Base-by-base conservation (phyloP, 2,113 vertebrate genomes). In the Pipa parva region DNA sequence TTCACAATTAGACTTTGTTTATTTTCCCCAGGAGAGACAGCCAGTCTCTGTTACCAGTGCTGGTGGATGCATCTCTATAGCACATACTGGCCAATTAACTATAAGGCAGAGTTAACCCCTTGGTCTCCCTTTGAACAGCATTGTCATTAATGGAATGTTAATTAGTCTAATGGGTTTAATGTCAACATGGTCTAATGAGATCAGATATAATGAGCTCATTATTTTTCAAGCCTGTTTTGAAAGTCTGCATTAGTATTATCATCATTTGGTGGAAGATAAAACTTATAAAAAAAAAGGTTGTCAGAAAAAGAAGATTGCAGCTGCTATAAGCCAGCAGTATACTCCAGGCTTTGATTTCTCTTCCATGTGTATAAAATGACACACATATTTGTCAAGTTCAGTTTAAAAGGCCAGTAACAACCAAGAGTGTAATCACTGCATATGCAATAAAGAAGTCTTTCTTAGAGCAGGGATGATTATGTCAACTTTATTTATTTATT, bases 151-250 rank as follows among this genome's bases (percentile, higher is more conserved):
- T 82, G 76, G 79, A 79, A 85, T 76, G 76, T 83, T 81, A 84
- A 84, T 83, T 83, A 80, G 80, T 67, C 77, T 83, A 83, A 81
- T 80, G 75, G 78, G 81, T 76, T 83, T 84, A 76, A 67, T 81
- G 80, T 84, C 80, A 81, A 79, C 82, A 83, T 72, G 73, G 75
- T 69, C 76, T 84, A 84, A 83, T 82, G 81, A 84, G 72, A 74
- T 72, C 49, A 12, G 63, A 70, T 76, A 64, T 83, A 82, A 81
- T n/a, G 52, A 84, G 77, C 74, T 72, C 60, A 62, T 73, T 64
- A 25, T 70, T 74, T 78, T 67, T 65, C 74, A 59, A 75, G 68
- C 37, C 72, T 78, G 69, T 76, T 81, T 80, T 31, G 36, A 62
- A 66, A 71, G 42, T 64, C n/a, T 46, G 42, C 50, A 64, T 70